Evolutionary conservation across 2,888 invertebrate genomes (phyloP), one percentile per base, ranked within the genome.

Genomic region (Fissipunctia ypsillon): DNA sequence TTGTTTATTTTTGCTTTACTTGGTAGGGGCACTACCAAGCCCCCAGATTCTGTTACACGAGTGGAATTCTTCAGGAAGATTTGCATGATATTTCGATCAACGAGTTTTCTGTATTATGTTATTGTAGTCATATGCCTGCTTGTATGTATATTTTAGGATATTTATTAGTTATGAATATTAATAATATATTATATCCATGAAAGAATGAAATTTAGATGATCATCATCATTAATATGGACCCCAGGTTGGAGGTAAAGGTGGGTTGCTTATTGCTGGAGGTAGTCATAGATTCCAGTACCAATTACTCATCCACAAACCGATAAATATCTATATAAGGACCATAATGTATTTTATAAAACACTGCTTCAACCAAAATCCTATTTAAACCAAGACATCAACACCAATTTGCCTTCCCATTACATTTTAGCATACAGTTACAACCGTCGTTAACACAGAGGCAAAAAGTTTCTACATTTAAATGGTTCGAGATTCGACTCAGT

Each of bases 381-480:
- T 61, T 43, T 57, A 19, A 68, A 66, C 57, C 28, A 52, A 65
- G 67, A 75, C 65, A 76, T 78, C 35, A 76, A 45, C 52, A 66
- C 57, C 48, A 74, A 84, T 86, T 82, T 52, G 25, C 68, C 63
- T 59, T 54, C 56, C 67, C 67, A 74, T 61, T 71, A 76, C 71
- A 75, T 76, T 77, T 68, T 45, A 61, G 54, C 69, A 69, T 60
- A 69, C 70, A 57, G 52, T 78, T 66, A 45, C 60, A 80, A 60
- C 68, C 61, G 63, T 25, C 59, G 65, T 74, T 72, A 75, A 75
- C 65, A 71, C 64, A 56, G 56, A 7, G 68, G 25, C 45, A 45
- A 66, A 86, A 85, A 86, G 71, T 85, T 85, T 72, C 35, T 45
- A 63, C 77, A 64, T 79, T 84, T 72, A 74, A 84, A 81, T 65